phyloP scores from a whole-genome alignment of 2,113 vertebrate species.

The Rhagologus leucostigma region DNA sequence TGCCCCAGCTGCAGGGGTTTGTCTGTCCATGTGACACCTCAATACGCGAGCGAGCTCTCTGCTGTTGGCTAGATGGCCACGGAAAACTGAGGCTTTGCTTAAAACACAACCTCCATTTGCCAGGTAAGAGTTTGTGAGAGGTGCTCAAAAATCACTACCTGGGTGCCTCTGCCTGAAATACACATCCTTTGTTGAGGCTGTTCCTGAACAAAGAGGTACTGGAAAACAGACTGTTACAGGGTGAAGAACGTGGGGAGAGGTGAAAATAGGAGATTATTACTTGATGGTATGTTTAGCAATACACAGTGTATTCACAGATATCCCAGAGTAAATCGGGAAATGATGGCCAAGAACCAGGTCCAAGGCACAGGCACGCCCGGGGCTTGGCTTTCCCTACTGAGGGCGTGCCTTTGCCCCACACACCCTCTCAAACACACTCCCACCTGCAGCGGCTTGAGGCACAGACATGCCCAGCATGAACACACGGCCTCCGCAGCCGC shows the following conservation, averaged over 20 bases:
- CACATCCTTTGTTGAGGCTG: background rate
- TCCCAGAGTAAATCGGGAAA: background rate
- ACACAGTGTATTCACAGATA: background rate
- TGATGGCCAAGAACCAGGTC: background rate
- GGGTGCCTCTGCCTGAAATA: background rate
- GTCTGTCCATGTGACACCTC: rapidly evolving
- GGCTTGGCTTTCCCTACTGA: rapidly evolving
- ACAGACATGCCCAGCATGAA: background rate
- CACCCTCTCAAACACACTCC: background rate
- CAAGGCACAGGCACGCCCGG: background rate
- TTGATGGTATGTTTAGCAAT: background rate
- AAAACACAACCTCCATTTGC: background rate
- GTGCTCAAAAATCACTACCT: background rate
- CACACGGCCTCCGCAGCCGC: background rate
- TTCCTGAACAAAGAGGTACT: background rate
- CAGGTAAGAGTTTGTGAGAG: background rate
- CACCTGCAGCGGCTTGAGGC: background rate
- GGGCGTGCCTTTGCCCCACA: rapidly evolving
- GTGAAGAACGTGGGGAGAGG: rapidly evolving
- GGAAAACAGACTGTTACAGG: background rate
- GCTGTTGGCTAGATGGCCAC: rapidly evolving
- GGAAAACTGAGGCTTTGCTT: background rate
- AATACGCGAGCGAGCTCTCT: rapidly evolving
- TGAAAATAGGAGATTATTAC: background rate
- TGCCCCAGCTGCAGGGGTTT: background rate